phyloP scores from a whole-genome alignment of 2,113 vertebrate genomes.

The Lepisosteus osseus region DNA sequence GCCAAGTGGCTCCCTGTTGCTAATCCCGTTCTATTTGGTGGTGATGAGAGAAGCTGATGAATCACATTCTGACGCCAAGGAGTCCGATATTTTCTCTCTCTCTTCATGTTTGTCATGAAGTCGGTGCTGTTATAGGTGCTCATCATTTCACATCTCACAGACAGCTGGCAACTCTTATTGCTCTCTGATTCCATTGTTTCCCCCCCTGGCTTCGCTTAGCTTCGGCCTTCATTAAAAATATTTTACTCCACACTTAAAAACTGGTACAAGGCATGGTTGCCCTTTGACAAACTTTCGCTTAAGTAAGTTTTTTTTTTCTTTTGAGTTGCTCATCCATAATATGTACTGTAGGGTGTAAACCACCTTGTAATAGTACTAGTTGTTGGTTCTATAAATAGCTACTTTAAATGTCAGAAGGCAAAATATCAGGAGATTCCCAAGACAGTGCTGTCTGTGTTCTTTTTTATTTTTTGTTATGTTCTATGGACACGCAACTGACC shows the following conservation, averaged over 20 bases:
- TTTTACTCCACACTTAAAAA: too few relatives aligned
- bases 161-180: too few relatives aligned
- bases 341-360: background rate
- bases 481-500: background rate
- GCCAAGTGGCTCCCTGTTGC: constrained; percentile 34
- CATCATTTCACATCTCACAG: background rate
- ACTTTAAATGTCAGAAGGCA: background rate
- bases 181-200: too few relatives aligned
- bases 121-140: background rate
- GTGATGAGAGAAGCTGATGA: constrained; percentile 35
- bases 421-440: constrained; percentile 14
- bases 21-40: constrained; percentile 57
- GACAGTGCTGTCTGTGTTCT: background rate
- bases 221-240: too few relatives aligned
- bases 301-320: too few relatives aligned
- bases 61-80: constrained; percentile 29
- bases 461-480: constrained; percentile 2
- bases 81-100: constrained; percentile 20
- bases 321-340: background rate
- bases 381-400: constrained; percentile 7
- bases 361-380: background rate
- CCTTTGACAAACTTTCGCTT: too few relatives aligned
- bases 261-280: too few relatives aligned
- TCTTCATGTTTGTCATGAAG: background rate
- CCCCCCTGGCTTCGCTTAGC: too few relatives aligned